phyloP scores from a whole-genome alignment of 2,797 vertebrate genomes.

The Thamnophis elegans region DNA sequence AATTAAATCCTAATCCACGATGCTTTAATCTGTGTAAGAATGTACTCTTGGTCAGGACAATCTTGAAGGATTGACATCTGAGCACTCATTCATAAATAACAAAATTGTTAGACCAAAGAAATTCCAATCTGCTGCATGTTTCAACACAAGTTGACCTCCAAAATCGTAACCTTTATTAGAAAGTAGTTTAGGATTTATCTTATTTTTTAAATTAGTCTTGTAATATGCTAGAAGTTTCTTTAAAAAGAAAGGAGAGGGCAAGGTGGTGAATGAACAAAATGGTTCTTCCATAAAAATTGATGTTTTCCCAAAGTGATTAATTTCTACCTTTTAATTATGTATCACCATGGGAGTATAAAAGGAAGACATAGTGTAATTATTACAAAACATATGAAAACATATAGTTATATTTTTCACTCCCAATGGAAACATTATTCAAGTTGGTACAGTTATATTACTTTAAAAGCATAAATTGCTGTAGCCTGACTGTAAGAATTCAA shows the following conservation, averaged over 20 bases:
- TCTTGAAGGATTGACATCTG: background rate
- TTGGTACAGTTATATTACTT: background rate
- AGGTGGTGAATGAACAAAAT: background rate
- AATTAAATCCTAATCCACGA: background rate
- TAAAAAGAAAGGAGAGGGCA: background rate
- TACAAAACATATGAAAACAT: conserved; percentile 1
- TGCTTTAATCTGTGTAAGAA: background rate
- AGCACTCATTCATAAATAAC: background rate
- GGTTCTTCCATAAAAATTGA: background rate
- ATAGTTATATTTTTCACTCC: conserved; percentile 13
- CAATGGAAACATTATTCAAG: conserved; percentile 10
- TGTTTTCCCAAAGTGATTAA: background rate
- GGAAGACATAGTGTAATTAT: background rate
- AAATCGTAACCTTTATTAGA: background rate
- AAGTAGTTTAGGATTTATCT: background rate
- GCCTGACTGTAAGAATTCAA: background rate
- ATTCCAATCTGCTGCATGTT: background rate
- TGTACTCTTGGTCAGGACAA: background rate
- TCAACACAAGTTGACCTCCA: background rate
- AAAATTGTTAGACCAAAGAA: background rate
- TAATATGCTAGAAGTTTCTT: background rate
- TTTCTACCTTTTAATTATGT: conserved; percentile 3
- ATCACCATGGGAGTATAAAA: conserved; percentile 4
- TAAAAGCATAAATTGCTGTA: conserved; percentile 1
- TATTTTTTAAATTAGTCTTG: background rate